Evolutionary conservation across 2,113 vertebrate genomes (phyloP).

Genomic region (Aplodontia rufa): DNA sequence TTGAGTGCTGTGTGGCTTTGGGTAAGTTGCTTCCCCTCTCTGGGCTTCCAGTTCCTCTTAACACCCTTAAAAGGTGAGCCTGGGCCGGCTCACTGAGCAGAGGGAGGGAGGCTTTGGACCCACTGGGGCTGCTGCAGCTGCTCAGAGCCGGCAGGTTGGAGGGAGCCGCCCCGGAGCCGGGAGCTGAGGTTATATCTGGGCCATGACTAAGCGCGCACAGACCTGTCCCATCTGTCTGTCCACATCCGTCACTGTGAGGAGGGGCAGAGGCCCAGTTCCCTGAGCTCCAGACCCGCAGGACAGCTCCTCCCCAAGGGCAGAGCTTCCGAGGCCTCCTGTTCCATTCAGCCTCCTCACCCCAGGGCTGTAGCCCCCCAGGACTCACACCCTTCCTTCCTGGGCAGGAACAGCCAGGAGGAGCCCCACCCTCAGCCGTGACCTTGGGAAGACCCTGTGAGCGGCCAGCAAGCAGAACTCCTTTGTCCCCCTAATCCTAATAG

Average conservation of each 20-base stretch:
- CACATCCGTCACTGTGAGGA: not conserved
- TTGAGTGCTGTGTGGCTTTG: not conserved
- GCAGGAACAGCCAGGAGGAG: conserved; percentile 46
- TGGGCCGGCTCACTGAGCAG: not conserved
- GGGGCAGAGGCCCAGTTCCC: not conserved
- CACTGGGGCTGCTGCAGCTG: not conserved
- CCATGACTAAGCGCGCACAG: not conserved
- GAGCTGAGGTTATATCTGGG: conserved; percentile 53
- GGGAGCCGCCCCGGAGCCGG: not conserved
- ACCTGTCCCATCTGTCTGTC: conserved; percentile 20
- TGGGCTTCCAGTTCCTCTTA: not conserved
- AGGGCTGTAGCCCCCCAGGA: not conserved
- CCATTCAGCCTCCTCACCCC: not conserved
- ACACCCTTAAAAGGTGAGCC: not conserved
- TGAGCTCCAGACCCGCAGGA: not conserved
- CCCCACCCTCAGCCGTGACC: not conserved
- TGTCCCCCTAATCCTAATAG: not conserved
- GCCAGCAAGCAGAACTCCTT: not conserved
- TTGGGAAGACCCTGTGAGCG: not conserved
- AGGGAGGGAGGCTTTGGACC: not conserved
- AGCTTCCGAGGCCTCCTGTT: not conserved
- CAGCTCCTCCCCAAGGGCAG: not conserved
- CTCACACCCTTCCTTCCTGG: conserved; percentile 65
- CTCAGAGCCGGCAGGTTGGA: not conserved
- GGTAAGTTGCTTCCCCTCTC: not conserved